These are phyloP conservation scores for Podarcis lilfordi DNA, from an alignment of 2,797 vertebrate genomes.

Conservation along the genomic window DNA sequence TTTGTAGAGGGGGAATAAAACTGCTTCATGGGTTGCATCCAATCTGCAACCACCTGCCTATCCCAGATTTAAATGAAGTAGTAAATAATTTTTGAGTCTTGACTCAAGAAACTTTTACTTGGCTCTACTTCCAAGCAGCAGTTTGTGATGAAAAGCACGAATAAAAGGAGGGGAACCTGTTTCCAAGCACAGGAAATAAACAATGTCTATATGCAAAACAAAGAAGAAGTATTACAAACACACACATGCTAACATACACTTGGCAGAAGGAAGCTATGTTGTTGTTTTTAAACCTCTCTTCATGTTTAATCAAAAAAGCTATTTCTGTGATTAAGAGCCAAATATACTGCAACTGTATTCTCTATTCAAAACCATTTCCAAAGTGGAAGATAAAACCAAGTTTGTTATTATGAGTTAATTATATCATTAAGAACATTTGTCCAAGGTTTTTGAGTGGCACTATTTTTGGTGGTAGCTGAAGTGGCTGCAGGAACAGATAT, in stretches of 20 bases:
- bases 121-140: slow-evolving; percentile 16
- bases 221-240: neutral
- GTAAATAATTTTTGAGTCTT: slow-evolving; percentile 6
- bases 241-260: slow-evolving; percentile 35
- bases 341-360: slow-evolving; percentile 38
- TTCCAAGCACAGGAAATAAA: slow-evolving; percentile 2
- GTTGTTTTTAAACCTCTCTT: slow-evolving; percentile 53
- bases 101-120: neutral
- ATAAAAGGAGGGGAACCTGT: neutral
- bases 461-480: slow-evolving; percentile 16
- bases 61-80: neutral
- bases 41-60: neutral
- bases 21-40: neutral
- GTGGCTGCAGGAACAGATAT: neutral
- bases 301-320: slow-evolving; percentile 53
- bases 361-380: slow-evolving; percentile 19
- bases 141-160: slow-evolving; percentile 27
- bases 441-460: neutral
- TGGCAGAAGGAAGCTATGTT: slow-evolving; percentile 46
- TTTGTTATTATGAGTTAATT: slow-evolving; percentile 42
- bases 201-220: slow-evolving; percentile 26
- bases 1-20: neutral
- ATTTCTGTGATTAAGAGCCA: slow-evolving; percentile 51
- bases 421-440: slow-evolving; percentile 56
- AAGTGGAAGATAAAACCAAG: slow-evolving; percentile 9